Evolutionary conservation across 2,888 invertebrate genomes (phyloP), one percentile per base, ranked within the genome.

Genomic region (Trachelus stipa): DNA sequence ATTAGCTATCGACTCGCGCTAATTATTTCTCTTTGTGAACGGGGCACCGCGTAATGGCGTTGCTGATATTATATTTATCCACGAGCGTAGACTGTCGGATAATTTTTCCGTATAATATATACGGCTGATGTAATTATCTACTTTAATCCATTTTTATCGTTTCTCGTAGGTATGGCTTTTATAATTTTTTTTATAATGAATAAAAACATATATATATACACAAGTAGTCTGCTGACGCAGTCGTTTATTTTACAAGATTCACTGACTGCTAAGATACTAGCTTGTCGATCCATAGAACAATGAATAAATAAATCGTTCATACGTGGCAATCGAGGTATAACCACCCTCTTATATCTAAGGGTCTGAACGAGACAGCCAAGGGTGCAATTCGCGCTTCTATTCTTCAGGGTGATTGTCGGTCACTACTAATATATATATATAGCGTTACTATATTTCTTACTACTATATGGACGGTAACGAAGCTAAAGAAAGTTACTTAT

Each of bases 1-100:
- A 90, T 90, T 90, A 90, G 83, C 86, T 90, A 89, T 89, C 82
- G 86, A 82, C 83, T 83, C 86, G 83, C 84, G 86, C 90, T 90
- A 90, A 90, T 90, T 90, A 90, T 90, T 90, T 87, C 84, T 81
- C 90, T 90, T 91, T 91, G 89, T 88, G 83, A 83, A 82, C 77
- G 9, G 83, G 89, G 88, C 90, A 90, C 79, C 83, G 77, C 78
- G 82, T 83, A 84, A 83, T 84, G 81, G 81, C 85, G 75, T 76
- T 79, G 6, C 76, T 73, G 81, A 85, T 85, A 85, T 85, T 86
- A 84, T 83, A 85, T 85, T 86, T 85, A 85, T 83, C 79, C 73
- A 76, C 37, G 76, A 23, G 56, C 23, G 23, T 23, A 23, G 56
- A 56, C 56, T 2, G 56, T 23, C 56, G 56, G 23, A 56, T 56